phyloP scores from a whole-genome alignment of 1,140 invertebrate species.

The Musca vetustissima region DNA sequence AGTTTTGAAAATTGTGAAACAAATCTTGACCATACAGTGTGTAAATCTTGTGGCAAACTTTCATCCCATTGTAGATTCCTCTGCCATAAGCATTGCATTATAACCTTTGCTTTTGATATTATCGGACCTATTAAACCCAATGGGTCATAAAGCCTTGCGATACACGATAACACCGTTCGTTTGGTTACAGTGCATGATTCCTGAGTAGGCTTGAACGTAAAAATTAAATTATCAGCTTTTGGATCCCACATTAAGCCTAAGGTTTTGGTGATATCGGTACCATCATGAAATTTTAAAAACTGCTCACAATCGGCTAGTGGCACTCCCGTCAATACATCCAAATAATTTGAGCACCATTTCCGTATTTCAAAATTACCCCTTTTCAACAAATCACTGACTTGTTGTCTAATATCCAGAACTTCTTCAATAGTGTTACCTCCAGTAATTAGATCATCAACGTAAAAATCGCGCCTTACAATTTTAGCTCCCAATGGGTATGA shows the following conservation, averaged over 20 bases:
- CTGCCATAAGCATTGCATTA: slow-evolving; percentile 17
- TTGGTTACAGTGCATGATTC: not conserved
- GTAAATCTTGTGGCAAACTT: not conserved
- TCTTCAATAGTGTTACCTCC: too few relatives aligned
- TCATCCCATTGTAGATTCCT: slow-evolving; percentile 2
- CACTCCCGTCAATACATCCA: not conserved
- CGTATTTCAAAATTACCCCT: slow-evolving; percentile 46
- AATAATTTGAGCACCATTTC: slow-evolving; percentile 54
- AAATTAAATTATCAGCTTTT: slow-evolving; percentile 17
- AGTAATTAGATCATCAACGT: too few relatives aligned
- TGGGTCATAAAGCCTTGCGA: slow-evolving; percentile 17
- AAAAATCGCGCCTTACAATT: too few relatives aligned
- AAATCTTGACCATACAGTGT: not conserved
- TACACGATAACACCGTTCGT: slow-evolving; percentile 4
- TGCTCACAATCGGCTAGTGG: slow-evolving; percentile 10
- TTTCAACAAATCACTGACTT: not conserved
- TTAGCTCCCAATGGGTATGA: too few relatives aligned
- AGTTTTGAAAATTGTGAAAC: not conserved
- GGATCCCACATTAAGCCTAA: slow-evolving; percentile 21
- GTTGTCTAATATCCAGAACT: too few relatives aligned
- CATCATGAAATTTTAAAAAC: slow-evolving; percentile 26
- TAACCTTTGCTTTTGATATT: slow-evolving; percentile 15
- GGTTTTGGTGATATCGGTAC: slow-evolving; percentile 22
- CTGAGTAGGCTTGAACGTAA: not conserved
- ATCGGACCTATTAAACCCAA: not conserved